phyloP scores from a whole-genome alignment of 2,888 invertebrate species.

The Molanna angustata region DNA sequence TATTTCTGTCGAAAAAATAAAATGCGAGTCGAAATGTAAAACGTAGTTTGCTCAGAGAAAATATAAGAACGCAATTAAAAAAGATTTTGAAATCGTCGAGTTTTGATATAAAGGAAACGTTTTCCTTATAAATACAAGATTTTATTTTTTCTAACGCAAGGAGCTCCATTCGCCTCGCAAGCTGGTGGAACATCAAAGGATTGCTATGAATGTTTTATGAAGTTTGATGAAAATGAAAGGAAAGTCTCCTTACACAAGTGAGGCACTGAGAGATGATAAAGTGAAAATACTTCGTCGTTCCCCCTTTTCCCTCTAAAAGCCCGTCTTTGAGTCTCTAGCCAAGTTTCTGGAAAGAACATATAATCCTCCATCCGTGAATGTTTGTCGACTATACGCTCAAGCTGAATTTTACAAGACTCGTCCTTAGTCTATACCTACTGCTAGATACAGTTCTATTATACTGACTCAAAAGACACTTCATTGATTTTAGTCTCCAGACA shows the following conservation, averaged over 20 bases:
- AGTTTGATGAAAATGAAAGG: conserved; percentile 34
- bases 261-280: conserved; percentile 28
- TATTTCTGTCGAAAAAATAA: no score
- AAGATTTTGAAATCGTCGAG: conserved; percentile 13
- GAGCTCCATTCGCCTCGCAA: conserved; percentile 5
- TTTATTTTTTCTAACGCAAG: conserved; percentile 7
- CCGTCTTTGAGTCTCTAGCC: conserved; percentile 16
- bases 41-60: neutral
- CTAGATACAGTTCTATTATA: no score
- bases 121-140: conserved; percentile 14
- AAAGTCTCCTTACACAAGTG: conserved; percentile 21
- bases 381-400: conserved; percentile 22
- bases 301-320: conserved; percentile 29
- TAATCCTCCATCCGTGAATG: conserved; percentile 33
- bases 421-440: no score
- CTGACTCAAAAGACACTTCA: no score
- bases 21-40: neutral
- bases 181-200: conserved; percentile 30
- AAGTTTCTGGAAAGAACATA: conserved; percentile 16
- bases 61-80: conserved; percentile 18
- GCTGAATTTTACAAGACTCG: no score
- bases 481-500: no score
- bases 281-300: conserved; percentile 23
- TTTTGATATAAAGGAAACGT: conserved; percentile 13
- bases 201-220: conserved; percentile 34